Base-by-base conservation (phyloP, 2,888 invertebrate genomes). In the Hecatera dysodea region DNA sequence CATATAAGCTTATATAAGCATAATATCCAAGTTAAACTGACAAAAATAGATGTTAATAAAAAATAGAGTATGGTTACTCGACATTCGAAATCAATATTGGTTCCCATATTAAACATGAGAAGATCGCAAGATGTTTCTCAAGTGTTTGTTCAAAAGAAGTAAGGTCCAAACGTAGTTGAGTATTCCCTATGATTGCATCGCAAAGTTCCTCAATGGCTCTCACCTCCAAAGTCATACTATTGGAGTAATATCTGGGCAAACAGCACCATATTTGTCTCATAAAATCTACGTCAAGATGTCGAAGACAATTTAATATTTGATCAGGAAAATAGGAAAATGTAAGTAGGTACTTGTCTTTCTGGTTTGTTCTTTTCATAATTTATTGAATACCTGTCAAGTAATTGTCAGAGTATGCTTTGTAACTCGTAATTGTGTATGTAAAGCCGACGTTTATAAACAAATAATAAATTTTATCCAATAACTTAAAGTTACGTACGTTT, bases 301-400 rank as follows among this genome's bases (percentile, higher is more conserved):
- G 46, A 24, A 11, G 39, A 22, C 53, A 24, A n/a, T 72, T 44
- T 27, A 61, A 62, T 72, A 44, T 44, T 36, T 15, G 60, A 22
- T 29, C 19, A 29, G 27, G 29, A 36, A n/a, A 7, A 52, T 8
- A 24, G 27, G 22, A 11, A 5, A 66, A 33, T 24, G 33, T 8
- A 44, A 65, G 22, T 29, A 4, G 15, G 29, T 33, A 15, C 7
- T 0, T 24, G 22, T 48, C 3, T 11, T 17, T 42, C 19, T 19
- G 2, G 27, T 29, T 19, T 39, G 19, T 39, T 29, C n/a, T 39
- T 50, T 39, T 50, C 33, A 33, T 7, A 8, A 33, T 33, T 33
- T 33, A 9, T 4, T 8, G 7, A 8, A 33, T 33, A 33, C 7
- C 7, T 6, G 9, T 33, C 33, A 33, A 33, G 33, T 8, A 33